These are phyloP conservation scores for Trichonephila clavipes DNA, from an alignment of 1,140 invertebrate species.

Conservation along the genomic window DNA sequence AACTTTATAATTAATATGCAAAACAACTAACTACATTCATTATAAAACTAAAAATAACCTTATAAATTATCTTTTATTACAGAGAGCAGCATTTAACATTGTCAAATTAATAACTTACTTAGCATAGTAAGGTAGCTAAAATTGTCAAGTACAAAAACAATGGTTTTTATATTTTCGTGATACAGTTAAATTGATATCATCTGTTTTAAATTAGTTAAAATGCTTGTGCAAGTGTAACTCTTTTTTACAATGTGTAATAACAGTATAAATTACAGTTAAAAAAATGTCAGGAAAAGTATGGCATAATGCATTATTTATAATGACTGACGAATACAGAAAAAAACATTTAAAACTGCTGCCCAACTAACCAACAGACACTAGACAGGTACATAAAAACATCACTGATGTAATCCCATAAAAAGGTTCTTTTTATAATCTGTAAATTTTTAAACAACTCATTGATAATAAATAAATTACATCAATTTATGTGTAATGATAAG, in stretches of 20 bases:
- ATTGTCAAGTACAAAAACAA: slow-evolving; percentile 48
- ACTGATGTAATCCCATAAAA: slow-evolving; percentile 56
- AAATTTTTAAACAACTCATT: slow-evolving; percentile 60
- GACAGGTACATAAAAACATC: slow-evolving; percentile 52
- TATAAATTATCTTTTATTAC: slow-evolving; percentile 48
- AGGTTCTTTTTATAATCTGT: slow-evolving; percentile 45
- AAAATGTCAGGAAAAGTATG: slow-evolving; percentile 28
- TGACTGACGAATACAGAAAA: not conserved
- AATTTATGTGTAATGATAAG: slow-evolving; percentile 48
- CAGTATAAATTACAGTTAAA: slow-evolving; percentile 30
- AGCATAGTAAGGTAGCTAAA: slow-evolving; percentile 46
- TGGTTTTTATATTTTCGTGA: slow-evolving; percentile 16
- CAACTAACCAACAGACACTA: slow-evolving; percentile 55
- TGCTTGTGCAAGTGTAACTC: slow-evolving; percentile 44
- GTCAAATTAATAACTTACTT: slow-evolving; percentile 57
- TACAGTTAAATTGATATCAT: slow-evolving; percentile 49
- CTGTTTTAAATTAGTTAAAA: slow-evolving; percentile 44
- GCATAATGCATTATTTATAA: slow-evolving; percentile 43
- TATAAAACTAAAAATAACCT: slow-evolving; percentile 63
- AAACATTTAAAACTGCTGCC: slow-evolving; percentile 48
- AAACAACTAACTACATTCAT: slow-evolving; percentile 50
- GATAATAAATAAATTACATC: slow-evolving; percentile 72
- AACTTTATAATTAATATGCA: slow-evolving; percentile 12
- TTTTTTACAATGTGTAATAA: slow-evolving; percentile 59
- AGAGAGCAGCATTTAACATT: slow-evolving; percentile 39